Evolutionary conservation across 2,113 vertebrate species (phyloP).

Genomic region (Loxodonta africana): DNA sequence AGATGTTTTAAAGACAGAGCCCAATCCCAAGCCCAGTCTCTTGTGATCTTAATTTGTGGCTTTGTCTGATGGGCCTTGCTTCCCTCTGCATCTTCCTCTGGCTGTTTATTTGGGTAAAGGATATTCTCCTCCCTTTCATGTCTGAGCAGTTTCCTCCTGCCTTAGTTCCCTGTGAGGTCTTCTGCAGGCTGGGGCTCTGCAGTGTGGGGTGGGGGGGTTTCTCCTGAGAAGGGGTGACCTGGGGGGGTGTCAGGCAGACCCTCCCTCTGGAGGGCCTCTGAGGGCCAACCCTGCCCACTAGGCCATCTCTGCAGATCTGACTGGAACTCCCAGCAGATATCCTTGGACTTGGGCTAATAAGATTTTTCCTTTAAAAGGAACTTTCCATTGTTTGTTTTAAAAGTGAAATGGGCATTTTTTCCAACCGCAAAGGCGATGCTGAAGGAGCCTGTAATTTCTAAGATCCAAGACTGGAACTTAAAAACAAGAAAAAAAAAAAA

Average conservation of each 20-base stretch:
- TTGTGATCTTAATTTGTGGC: conserved; percentile 85
- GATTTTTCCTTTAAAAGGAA: conserved; percentile 84
- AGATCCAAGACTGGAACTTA: conserved; percentile 80
- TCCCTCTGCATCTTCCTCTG: conserved; percentile 72
- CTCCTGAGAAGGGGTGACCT: conserved; percentile 13
- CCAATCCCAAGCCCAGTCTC: conserved; percentile 52
- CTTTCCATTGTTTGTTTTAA: conserved; percentile 87
- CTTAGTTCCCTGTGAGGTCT: conserved; percentile 73
- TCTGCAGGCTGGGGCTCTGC: background rate
- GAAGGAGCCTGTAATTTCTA: conserved; percentile 85
- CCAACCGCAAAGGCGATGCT: conserved; percentile 83
- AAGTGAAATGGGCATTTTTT: conserved; percentile 87
- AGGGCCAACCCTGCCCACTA: background rate
- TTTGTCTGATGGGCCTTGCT: conserved; percentile 81
- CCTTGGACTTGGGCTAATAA: conserved; percentile 81
- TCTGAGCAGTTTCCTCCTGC: conserved; percentile 80
- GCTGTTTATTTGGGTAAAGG: conserved; percentile 84
- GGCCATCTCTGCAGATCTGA: conserved; percentile 7
- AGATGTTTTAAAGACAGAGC: conserved; percentile 75
- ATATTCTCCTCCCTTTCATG: conserved; percentile 81
- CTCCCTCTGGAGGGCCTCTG: background rate
- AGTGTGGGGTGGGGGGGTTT: background rate
- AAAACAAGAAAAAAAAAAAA: conserved; percentile 69
- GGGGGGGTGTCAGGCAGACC: background rate
- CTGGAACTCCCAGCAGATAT: conserved; percentile 57